phyloP scores from a whole-genome alignment of 2,113 vertebrate genomes.

The Solenodon paradoxus region DNA sequence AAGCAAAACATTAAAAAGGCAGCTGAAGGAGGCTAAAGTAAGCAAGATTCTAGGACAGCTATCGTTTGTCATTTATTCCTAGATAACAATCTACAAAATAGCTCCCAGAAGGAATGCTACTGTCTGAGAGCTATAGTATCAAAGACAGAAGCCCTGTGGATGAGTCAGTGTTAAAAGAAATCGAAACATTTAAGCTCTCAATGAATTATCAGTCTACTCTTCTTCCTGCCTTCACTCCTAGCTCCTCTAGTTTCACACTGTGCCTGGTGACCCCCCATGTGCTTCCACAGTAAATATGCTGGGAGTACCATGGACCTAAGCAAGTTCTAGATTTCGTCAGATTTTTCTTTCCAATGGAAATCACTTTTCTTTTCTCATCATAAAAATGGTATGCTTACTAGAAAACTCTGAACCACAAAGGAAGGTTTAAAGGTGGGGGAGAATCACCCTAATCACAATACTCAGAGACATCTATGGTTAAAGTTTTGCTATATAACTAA shows the following conservation, averaged over 20 bases:
- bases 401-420: not conserved
- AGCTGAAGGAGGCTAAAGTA: accelerated
- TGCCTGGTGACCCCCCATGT: not conserved
- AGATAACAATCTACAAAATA: not conserved
- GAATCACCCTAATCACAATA: not conserved
- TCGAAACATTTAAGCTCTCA: not conserved
- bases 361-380: constrained; percentile 9
- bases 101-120: not conserved
- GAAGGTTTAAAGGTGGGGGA: not conserved
- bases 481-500: not conserved
- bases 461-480: not conserved
- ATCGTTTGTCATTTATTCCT: not conserved
- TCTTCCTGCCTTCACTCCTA: not conserved
- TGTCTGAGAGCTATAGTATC: not conserved
- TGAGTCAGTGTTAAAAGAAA: not conserved
- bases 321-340: not conserved
- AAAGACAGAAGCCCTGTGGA: not conserved
- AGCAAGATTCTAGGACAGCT: not conserved
- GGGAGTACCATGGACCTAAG: not conserved
- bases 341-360: not conserved
- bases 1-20: constrained; percentile 43
- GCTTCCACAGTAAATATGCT: not conserved
- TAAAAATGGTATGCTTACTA: not conserved
- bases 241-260: not conserved
- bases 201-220: not conserved